Base-by-base conservation (phyloP, 2,797 vertebrate species). In the Mormyrops attenuatus region DNA sequence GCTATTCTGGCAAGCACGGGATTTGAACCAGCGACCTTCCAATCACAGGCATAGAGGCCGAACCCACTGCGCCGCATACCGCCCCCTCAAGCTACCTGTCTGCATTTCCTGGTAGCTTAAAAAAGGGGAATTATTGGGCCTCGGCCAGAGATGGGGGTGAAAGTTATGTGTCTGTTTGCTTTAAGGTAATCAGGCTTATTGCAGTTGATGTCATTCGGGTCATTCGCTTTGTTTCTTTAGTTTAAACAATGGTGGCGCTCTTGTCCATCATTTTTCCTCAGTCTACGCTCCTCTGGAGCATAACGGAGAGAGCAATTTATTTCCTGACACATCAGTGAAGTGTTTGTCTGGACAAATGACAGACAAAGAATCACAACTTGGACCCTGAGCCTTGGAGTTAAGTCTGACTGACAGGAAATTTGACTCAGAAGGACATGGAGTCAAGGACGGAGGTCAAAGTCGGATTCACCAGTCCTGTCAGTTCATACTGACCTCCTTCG, bases 221-320 rank as follows among this genome's bases (percentile, higher is more conserved):
- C 38, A 44, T n/a, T 30, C 26, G 15, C 47, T 55, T 86, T 30
- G 15, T 86, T 73, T 89, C 20, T 38, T 26, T 73, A 38, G 3
- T 63, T 88, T 90, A 88, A 92, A 26, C 77, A n/a, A 77, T 88
- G 88, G 85, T 73, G 91, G 82, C 89, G 87, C 52, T 44, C 53
- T 88, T 88, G 82, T 30, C 52, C 53, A 30, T 80, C 17, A n/a
- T 8, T 80, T 44, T 77, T 77, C 20, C 66, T 69, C 69, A 55
- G 53, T 89, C 69, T 52, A 5, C n/a, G 4, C 20, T 41, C 50
- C 30, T n/a, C 69, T 60, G 73, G 38, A 26, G 49, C 30, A n/a
- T 49, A 53, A 47, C 88, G 73, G 88, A 87, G 87, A 82, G 66
- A 82, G 85, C 73, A 89, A 85, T 85, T 90, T 87, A 30, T 90